Conservation (phyloP, 2,113 vertebrate genomes). For the Neodontobutis hainanensis region DNA sequence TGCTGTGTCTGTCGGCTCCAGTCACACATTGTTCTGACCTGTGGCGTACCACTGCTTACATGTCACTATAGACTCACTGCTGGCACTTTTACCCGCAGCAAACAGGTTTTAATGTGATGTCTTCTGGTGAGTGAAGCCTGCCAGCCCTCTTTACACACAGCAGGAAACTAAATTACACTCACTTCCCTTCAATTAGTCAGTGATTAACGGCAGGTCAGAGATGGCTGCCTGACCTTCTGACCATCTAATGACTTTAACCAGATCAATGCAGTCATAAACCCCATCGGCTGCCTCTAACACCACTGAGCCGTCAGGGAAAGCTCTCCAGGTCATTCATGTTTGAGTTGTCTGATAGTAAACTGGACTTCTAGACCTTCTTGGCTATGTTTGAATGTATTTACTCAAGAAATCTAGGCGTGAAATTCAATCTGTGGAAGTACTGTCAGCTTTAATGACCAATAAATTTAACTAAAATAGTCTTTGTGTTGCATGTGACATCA, state of each 20-base stretch:
- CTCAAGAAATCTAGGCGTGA: no score
- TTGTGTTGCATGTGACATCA: no score
- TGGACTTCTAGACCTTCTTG: no score
- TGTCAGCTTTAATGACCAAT: no score
- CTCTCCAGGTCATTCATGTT: not conserved
- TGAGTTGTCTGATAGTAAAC: not conserved
- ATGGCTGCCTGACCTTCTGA: conserved; percentile 60
- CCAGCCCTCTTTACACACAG: conserved; percentile 22
- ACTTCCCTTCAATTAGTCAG: conserved; percentile 73
- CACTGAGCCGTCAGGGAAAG: conserved; percentile 3
- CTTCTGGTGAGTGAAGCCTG: conserved; percentile 28
- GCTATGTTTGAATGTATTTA: no score
- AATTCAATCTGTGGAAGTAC: no score
- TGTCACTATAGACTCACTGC: conserved; percentile 14
- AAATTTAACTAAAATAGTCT: no score
- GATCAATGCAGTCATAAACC: conserved; percentile 59
- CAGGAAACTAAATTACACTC: conserved; percentile 64
- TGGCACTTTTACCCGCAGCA: conserved; percentile 37
- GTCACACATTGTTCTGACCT: conserved; percentile 9
- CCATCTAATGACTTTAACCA: conserved; percentile 58
- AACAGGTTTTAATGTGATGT: conserved; percentile 44
- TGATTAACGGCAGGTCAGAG: conserved; percentile 71
- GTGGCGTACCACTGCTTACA: not conserved
- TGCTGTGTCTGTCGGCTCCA: not conserved
- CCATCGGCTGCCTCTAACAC: conserved; percentile 7